Conservation (phyloP, 2,797 vertebrate genomes). For the Sebastes kiyomatsui region DNA sequence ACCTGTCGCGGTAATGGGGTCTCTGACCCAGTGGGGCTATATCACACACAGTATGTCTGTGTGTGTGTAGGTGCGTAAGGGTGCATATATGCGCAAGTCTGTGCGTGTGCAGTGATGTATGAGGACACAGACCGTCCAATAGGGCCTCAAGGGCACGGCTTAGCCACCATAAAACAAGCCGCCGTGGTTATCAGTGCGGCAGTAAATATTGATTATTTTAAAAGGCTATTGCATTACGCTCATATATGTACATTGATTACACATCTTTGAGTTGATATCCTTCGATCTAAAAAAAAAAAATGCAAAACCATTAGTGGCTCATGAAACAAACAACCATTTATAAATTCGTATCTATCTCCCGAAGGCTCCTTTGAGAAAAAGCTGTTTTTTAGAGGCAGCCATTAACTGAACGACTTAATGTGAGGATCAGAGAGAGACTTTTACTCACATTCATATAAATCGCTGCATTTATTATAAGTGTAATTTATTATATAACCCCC, state of each 20-base stretch:
- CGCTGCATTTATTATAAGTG: conserved; percentile 8
- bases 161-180: conserved; percentile 58
- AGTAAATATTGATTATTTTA: conserved; percentile 75
- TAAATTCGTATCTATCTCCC: conserved; percentile 45
- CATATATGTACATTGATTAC: conserved; percentile 77
- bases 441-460: conserved; percentile 14
- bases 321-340: conserved; percentile 39
- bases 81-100: conserved; percentile 37
- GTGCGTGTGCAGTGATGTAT: conserved; percentile 52
- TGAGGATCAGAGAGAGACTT: neutral
- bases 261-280: conserved; percentile 51
- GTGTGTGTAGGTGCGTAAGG: conserved; percentile 29
- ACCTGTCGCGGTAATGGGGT: conserved; percentile 73
- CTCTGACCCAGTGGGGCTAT: conserved; percentile 59
- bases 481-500: conserved; percentile 33
- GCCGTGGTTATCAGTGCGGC: conserved; percentile 57
- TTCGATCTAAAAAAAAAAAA: conserved; percentile 62
- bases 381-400: neutral
- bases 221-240: conserved; percentile 61
- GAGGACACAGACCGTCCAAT: conserved; percentile 49
- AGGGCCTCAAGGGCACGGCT: conserved; percentile 64
- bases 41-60: conserved; percentile 13
- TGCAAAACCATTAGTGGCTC: conserved; percentile 28
- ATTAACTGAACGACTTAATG: neutral
- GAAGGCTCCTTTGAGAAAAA: conserved; percentile 10